Conservation (phyloP, 1,140 invertebrate genomes). For the Trichomalopsis sarcophagae region DNA sequence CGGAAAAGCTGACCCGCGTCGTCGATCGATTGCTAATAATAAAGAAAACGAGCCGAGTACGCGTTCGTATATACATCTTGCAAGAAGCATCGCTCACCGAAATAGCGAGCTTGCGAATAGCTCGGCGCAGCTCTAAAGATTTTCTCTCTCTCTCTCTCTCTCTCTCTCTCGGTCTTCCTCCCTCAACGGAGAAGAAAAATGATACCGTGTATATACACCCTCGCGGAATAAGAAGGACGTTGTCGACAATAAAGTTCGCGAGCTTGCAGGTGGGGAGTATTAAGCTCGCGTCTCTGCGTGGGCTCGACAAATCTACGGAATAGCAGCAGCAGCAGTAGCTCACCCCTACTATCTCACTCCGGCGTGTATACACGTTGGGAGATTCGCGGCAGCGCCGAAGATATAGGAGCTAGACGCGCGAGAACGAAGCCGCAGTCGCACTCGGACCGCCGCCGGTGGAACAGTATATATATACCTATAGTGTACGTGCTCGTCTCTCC, state of each 20-base stretch:
- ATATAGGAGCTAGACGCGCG: neutral
- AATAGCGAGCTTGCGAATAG: neutral
- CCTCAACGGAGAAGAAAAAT: neutral
- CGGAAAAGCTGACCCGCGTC: no score
- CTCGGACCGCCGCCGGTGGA: slow-evolving; percentile 1
- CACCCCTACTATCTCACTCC: no score
- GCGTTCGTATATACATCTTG: no score
- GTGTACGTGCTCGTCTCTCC: no score
- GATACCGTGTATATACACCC: no score
- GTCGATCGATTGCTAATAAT: no score
- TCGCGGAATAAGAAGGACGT: neutral
- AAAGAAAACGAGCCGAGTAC: no score
- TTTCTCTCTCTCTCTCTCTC: no score
- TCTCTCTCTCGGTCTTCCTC: no score
- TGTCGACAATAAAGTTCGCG: neutral
- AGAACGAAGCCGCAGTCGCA: slow-evolving; percentile 24
- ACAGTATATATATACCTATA: no score
- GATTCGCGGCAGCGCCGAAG: neutral
- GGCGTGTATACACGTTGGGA: neutral
- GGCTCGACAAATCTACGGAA: neutral
- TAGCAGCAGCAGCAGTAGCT: no score
- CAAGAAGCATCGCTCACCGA: no score
- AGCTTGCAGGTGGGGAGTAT: neutral
- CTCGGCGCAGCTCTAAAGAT: neutral
- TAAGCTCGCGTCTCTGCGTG: neutral